Base-by-base conservation (phyloP, 2,888 invertebrate species). In the Eumerus sabulonum region DNA sequence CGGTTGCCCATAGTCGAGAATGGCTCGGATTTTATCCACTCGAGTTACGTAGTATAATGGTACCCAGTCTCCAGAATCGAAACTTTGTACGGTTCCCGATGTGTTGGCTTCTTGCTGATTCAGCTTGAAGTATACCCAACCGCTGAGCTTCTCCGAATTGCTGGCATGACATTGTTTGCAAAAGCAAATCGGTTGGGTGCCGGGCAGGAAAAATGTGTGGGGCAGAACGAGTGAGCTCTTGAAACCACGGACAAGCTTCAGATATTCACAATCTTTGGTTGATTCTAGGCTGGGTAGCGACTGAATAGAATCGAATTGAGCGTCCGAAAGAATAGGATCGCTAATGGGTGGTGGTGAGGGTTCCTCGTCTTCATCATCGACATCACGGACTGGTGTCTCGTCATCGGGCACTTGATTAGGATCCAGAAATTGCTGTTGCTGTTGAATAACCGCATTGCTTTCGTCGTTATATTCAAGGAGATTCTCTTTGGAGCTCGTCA, bases 71-170 rank as follows among this genome's bases (percentile, higher is more conserved):
- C 85, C 85, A 19, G 82, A 79, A 18, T 83, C 77, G 35, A 70
- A 81, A 45, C 76, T 82, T 13, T 85, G 83, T 2, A 84, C 83
- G 0, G 82, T 81, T 3, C 83, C 83, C 9, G 84, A 83, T 18
- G 84, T 84, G 73, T 89, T 88, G 0, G 87, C 88, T 0, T 88
- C 85, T 66, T 87, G 87, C 67, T 88, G 88, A 74, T 88, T 88
- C 16, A 89, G 79, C 82, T 87, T 88, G 40, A 89, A 89, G 68
- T 89, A 88, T 1, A 89, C 88, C 89, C 89, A 89, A 35, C 88
- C 87, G 57, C 86, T 86, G 13, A 88, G 76, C n/a, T 86, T 87
- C 44, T 88, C 87, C 9, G 85, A 85, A 16, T 83, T 85, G 13
- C 83, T 77, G 1, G 85, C 86, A 73, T 85, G 85, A 59, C 88